A percentile compares a stretch with the other conserved stretches of the same genome.
Evolutionary conservation across 35 echinoderm and acorn worm species (phyloP).

Genomic region (Strongylocentrotus purpuratus): DNA sequence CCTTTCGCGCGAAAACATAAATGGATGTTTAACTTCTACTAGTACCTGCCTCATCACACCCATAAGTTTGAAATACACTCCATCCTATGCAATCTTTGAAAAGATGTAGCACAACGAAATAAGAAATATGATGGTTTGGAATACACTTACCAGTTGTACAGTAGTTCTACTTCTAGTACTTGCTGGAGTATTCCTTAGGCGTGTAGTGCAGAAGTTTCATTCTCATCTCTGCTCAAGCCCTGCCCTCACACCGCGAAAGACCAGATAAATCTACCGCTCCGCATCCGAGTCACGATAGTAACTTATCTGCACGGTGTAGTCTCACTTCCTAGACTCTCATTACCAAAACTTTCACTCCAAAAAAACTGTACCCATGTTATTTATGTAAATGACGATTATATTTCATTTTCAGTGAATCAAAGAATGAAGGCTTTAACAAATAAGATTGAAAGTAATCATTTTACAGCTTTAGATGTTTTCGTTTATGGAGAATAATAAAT

Average conservation of each 20-base stretch:
- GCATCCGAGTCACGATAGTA: not conserved
- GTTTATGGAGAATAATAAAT: not conserved
- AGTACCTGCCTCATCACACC: not conserved
- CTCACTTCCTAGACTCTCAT: not conserved
- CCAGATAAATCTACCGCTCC: not conserved
- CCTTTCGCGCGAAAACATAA: not conserved
- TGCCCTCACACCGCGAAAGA: not conserved
- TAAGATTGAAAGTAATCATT: not conserved
- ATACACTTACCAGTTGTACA: not conserved
- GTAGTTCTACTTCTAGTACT: too few species aligned
- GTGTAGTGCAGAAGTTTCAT: not conserved
- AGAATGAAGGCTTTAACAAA: not conserved
- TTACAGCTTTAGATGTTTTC: not conserved
- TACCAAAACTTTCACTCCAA: not conserved
- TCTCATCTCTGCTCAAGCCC: not conserved
- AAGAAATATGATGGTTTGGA: not conserved
- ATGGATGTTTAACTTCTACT: not conserved
- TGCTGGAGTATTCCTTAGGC: not conserved
- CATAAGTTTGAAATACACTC: not conserved
- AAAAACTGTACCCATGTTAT: not conserved
- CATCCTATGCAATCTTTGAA: not conserved
- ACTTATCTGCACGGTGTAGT: not conserved
- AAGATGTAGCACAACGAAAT: not conserved
- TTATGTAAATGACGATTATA: not conserved
- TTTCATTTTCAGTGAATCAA: not conserved